Evolutionary conservation across 2,797 vertebrate species (phyloP).

Genomic region (Anableps anableps): DNA sequence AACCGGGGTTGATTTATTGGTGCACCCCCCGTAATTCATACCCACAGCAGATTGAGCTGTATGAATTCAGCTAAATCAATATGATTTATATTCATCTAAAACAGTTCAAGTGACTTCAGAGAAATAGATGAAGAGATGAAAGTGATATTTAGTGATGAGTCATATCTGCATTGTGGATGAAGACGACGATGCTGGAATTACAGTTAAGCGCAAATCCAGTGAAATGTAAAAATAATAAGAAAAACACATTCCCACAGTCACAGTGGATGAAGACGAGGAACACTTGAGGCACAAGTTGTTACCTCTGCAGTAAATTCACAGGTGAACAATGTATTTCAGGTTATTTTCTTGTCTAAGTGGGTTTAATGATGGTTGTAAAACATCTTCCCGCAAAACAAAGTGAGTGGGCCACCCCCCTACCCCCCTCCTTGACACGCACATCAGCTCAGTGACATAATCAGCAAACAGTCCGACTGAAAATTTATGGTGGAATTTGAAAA

Average conservation of each 20-base stretch:
- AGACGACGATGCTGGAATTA: not conserved
- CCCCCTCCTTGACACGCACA: not conserved
- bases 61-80: not conserved
- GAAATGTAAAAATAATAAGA: not conserved
- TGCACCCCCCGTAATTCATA: too few relatives aligned
- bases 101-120: not conserved
- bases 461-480: slow-evolving; percentile 6
- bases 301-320: not conserved
- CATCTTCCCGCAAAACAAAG: not conserved
- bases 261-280: not conserved
- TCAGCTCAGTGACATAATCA: not conserved
- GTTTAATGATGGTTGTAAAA: not conserved
- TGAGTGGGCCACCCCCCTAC: too few relatives aligned
- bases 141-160: not conserved
- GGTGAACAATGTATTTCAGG: not conserved
- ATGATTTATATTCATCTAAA: not conserved
- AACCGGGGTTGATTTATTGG: not conserved
- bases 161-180: not conserved
- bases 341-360: not conserved
- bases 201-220: not conserved
- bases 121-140: not conserved
- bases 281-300: not conserved
- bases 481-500: not conserved
- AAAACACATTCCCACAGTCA: not conserved
- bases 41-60: too few relatives aligned